phyloP scores from a whole-genome alignment of 2,797 vertebrate species.

The Tadarida brasiliensis region DNA sequence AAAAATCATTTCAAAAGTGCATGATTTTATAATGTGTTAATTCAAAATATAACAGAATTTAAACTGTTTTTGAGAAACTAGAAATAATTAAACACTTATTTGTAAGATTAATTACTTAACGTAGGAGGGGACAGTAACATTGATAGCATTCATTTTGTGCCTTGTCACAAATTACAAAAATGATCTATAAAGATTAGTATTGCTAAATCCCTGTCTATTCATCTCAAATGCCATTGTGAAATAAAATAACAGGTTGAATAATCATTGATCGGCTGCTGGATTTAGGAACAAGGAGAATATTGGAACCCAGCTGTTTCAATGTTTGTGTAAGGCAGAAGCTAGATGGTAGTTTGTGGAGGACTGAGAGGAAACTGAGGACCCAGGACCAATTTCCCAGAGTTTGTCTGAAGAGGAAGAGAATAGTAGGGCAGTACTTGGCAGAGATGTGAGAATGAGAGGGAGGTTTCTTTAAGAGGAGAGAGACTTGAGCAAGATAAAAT shows the following conservation, averaged over 20 bases:
- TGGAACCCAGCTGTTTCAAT: neutral
- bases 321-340: neutral
- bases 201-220: neutral
- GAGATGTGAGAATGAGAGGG: neutral
- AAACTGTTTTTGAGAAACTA: neutral
- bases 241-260: neutral
- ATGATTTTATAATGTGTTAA: neutral
- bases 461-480: neutral
- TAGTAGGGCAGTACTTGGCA: neutral
- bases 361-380: neutral
- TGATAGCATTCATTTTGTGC: neutral
- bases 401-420: neutral
- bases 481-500: neutral
- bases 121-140: neutral
- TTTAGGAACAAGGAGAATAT: neutral
- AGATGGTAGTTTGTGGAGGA: neutral
- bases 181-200: neutral
- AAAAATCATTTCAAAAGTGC: neutral
- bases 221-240: neutral
- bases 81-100: neutral
- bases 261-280: neutral
- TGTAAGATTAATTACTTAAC: neutral
- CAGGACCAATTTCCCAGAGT: neutral
- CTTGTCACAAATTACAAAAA: neutral
- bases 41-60: conserved; percentile 21